Conservation (phyloP, 2,888 invertebrate genomes). For the Caprella mutica region DNA sequence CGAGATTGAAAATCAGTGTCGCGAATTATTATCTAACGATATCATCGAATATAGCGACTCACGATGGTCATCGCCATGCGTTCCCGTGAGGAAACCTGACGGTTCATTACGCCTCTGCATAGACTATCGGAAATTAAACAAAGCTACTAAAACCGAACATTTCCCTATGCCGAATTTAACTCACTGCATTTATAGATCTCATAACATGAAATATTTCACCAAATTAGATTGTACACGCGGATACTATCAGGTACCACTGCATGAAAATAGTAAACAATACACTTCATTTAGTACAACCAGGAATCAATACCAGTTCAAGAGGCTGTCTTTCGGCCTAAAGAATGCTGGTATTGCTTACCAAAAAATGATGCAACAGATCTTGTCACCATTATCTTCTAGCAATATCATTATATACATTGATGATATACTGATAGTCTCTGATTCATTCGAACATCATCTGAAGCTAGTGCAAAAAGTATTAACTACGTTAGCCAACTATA, state of each 20-base stretch:
- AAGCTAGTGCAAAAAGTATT: background rate
- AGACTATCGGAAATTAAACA: background rate
- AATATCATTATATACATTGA: background rate
- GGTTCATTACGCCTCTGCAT: background rate
- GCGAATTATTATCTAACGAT: too few species aligned
- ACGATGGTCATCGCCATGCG: too few species aligned
- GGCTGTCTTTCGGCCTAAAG: background rate
- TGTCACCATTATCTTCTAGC: background rate
- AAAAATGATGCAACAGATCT: background rate
- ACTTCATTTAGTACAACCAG: background rate
- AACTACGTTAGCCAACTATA: background rate
- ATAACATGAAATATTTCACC: slow-evolving; percentile 3
- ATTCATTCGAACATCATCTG: background rate
- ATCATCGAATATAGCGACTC: too few species aligned
- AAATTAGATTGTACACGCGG: background rate
- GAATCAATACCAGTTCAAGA: background rate
- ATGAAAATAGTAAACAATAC: background rate
- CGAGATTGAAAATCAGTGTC: too few species aligned
- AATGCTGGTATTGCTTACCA: background rate
- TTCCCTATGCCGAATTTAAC: background rate
- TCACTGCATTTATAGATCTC: slow-evolving; percentile 3
- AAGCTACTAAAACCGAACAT: background rate
- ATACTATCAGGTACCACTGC: background rate
- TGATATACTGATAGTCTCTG: background rate
- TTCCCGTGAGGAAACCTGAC: background rate